phyloP scores from a whole-genome alignment of 2,113 vertebrate genomes.

The Hemicordylus capensis region DNA sequence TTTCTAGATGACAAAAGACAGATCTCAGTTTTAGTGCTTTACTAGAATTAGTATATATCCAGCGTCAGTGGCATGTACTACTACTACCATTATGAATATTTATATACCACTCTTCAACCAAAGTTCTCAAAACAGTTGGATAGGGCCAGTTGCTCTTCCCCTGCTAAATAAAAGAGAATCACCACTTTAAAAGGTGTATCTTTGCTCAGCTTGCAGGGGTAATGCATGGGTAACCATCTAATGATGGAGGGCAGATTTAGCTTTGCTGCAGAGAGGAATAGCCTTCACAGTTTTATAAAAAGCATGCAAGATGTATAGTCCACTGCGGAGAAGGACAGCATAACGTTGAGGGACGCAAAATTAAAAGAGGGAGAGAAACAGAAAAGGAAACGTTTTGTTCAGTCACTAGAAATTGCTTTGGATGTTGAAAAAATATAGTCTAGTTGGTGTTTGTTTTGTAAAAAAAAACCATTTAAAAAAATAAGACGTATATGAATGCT shows the following conservation, averaged over 20 bases:
- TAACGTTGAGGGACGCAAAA: background rate
- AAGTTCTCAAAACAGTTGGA: too few species aligned
- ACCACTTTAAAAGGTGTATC: too few species aligned
- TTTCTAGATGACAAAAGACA: background rate
- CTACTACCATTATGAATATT: too few species aligned
- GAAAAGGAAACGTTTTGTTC: background rate
- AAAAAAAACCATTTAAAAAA: too few species aligned
- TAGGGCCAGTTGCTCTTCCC: too few species aligned
- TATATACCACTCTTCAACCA: too few species aligned
- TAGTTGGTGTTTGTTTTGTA: background rate
- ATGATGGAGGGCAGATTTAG: too few species aligned
- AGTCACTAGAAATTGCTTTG: background rate
- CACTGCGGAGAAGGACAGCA: background rate
- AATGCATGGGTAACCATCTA: too few species aligned
- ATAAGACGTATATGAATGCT: too few species aligned
- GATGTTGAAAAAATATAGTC: background rate
- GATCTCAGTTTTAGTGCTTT: background rate
- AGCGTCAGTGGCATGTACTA: background rate
- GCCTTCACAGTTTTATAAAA: background rate
- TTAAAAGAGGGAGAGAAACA: background rate
- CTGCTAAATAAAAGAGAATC: too few species aligned
- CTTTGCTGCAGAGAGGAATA: background rate
- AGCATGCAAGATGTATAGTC: background rate
- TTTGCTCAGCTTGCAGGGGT: too few species aligned
- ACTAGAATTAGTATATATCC: background rate